Percentiles rank a stretch among this genome's conserved stretches.
These are phyloP conservation scores for Typhlichthys subterraneus DNA, from an alignment of 2,797 vertebrate species.

Conservation along the genomic window DNA sequence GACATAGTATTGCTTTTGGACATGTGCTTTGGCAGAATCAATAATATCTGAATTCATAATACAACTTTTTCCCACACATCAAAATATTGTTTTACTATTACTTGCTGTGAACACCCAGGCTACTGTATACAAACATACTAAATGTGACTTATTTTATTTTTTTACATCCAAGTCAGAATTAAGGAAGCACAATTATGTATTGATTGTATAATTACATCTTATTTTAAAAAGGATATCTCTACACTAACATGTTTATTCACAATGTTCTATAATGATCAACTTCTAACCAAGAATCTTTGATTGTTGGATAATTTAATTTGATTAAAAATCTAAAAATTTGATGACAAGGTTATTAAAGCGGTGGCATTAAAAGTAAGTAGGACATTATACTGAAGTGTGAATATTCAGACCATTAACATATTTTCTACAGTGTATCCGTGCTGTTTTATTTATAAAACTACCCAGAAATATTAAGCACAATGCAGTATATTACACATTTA, in stretches of 20 bases:
- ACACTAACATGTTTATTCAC: conserved; percentile 12
- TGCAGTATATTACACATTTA: too few species aligned
- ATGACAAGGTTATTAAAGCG: too few species aligned
- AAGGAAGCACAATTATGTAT: conserved; percentile 45
- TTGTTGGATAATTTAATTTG: too few species aligned
- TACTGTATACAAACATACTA: conserved; percentile 27
- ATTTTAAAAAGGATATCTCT: conserved; percentile 36
- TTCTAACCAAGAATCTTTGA: not conserved
- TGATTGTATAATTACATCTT: conserved; percentile 24
- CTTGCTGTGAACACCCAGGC: conserved; percentile 14
- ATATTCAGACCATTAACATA: too few species aligned
- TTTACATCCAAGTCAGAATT: conserved; percentile 12
- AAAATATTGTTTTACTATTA: not conserved
- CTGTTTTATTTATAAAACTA: not conserved
- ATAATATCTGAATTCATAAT: not conserved
- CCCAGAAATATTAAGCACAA: not conserved
- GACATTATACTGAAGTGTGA: not conserved
- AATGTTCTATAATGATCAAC: conserved; percentile 5
- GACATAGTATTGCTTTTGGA: conserved; percentile 7
- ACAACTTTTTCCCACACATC: conserved; percentile 12
- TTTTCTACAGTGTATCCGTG: too few species aligned
- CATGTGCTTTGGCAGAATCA: conserved; percentile 6
- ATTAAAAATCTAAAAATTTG: too few species aligned
- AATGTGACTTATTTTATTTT: conserved; percentile 12
- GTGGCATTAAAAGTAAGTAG: not conserved